Evolutionary conservation across 2,113 vertebrate genomes (phyloP).

Genomic region (Agelaius phoeniceus): DNA sequence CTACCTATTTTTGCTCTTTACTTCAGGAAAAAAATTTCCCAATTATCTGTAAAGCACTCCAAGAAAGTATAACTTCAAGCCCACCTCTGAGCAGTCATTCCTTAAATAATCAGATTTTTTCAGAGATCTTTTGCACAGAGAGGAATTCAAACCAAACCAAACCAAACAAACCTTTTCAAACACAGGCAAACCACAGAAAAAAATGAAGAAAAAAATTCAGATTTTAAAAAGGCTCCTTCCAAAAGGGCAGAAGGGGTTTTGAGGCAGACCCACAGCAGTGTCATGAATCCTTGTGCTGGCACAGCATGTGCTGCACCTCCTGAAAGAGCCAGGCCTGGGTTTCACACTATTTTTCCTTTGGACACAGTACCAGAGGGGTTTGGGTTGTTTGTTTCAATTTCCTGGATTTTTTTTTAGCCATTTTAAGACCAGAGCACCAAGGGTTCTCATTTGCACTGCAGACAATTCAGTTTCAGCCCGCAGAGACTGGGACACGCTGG

Average conservation of each 20-base stretch:
- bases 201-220: not conserved
- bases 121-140: not conserved
- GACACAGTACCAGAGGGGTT: not conserved
- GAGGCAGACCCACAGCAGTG: not conserved
- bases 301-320: not conserved
- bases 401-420: not conserved
- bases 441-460: not conserved
- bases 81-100: not conserved
- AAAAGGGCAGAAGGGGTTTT: not conserved
- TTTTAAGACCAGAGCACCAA: not conserved
- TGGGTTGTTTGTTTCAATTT: not conserved
- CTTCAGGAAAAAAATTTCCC: not conserved
- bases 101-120: not conserved
- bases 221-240: not conserved
- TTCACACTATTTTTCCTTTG: not conserved
- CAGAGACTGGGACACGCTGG: not conserved
- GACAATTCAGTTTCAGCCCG: not conserved
- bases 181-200: not conserved
- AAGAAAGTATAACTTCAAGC: not conserved
- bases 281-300: not conserved
- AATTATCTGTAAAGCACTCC: not conserved
- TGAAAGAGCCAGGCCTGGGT: not conserved
- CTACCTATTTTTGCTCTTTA: not conserved
- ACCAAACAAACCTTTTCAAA: not conserved
- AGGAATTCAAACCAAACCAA: not conserved